Conservation (phyloP, 2,888 invertebrate species). For the Sinhomidia bicolor region DNA sequence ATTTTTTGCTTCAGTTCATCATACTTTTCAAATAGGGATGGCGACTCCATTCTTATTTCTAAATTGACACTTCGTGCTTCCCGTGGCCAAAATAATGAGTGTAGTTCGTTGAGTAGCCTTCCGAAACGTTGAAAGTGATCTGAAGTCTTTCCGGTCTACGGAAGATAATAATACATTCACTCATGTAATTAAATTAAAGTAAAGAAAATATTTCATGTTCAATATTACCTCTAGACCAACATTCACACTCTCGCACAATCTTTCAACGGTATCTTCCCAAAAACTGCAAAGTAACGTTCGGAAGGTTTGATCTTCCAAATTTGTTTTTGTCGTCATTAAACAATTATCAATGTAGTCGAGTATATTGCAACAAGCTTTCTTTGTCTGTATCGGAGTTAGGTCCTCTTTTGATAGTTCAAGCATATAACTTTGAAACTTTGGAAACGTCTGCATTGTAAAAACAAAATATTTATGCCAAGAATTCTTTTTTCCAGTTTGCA, state of each 20-base stretch:
- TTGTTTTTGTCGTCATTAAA: constrained; percentile 31
- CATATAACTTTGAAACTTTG: constrained; percentile 32
- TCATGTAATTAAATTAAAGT: too few relatives aligned
- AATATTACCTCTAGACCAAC: constrained; percentile 45
- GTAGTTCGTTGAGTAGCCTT: background rate
- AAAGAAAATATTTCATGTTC: too few relatives aligned
- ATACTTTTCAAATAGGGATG: constrained; percentile 32
- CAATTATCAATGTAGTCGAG: constrained; percentile 61
- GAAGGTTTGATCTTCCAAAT: constrained; percentile 49
- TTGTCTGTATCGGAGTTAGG: too few relatives aligned
- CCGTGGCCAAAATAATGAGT: constrained; percentile 62
- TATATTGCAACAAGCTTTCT: too few relatives aligned
- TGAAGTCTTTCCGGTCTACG: constrained; percentile 37
- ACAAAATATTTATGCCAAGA: background rate
- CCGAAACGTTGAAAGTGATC: constrained; percentile 43
- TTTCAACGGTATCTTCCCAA: constrained; percentile 46
- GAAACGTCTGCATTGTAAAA: background rate
- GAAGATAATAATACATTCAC: too few relatives aligned
- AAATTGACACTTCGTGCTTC: background rate
- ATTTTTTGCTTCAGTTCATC: constrained; percentile 23
- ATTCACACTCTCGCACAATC: background rate
- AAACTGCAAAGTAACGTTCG: background rate
- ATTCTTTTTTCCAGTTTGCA: background rate
- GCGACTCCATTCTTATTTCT: background rate
- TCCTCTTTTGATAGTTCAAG: constrained; percentile 41